Conservation (phyloP, 2,113 vertebrate genomes). For the Festucalex cinctus region DNA sequence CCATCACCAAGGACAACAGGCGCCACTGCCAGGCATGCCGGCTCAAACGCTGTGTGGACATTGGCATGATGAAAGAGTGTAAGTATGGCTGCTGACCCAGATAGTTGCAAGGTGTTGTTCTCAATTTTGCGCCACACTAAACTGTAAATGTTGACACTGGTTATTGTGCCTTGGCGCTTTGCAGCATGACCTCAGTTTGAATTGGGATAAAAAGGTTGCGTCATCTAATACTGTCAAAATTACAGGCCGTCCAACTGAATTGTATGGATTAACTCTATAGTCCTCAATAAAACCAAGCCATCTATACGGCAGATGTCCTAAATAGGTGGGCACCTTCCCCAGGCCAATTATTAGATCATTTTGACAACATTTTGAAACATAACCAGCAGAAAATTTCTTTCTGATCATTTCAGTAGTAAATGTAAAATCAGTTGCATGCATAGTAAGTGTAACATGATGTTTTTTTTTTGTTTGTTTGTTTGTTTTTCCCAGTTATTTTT, state of each 20-base stretch:
- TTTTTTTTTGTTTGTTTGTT: too few relatives aligned
- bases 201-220: neutral
- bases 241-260: neutral
- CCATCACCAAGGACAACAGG: slow-evolving; percentile 97
- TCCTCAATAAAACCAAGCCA: neutral
- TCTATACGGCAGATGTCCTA: neutral
- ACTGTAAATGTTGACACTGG: neutral
- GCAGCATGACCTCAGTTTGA: neutral
- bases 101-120: slow-evolving; percentile 7
- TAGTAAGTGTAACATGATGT: too few relatives aligned
- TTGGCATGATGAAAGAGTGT: slow-evolving; percentile 99
- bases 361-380: neutral
- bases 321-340: neutral
- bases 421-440: too few relatives aligned
- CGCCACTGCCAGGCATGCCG: slow-evolving; percentile 96
- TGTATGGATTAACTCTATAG: neutral
- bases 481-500: too few relatives aligned
- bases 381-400: too few relatives aligned
- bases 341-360: neutral
- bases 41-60: slow-evolving; percentile 93
- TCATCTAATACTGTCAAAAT: neutral
- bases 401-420: too few relatives aligned
- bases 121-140: neutral
- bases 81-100: slow-evolving; percentile 70
- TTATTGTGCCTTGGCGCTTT: neutral